Evolutionary conservation across 2,888 invertebrate genomes (phyloP).

Genomic region (Tortrix viridana): DNA sequence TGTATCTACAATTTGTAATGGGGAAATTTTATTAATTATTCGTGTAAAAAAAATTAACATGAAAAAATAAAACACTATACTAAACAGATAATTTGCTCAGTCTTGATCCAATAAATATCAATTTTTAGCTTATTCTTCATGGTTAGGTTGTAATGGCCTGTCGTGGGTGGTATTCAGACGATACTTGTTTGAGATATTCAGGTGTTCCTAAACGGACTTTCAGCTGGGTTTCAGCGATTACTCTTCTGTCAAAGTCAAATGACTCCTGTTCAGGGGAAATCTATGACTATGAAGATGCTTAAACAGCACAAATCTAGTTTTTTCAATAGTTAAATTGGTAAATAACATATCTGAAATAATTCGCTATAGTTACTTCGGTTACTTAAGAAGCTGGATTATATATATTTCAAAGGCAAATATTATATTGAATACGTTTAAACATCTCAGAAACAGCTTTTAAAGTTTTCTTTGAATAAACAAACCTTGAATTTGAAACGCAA

Average conservation of each 20-base stretch:
- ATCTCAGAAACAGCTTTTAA: neutral
- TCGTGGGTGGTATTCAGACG: too few species aligned
- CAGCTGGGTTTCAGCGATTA: neutral
- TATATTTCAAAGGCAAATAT: too few species aligned
- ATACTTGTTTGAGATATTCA: neutral
- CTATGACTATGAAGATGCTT: slow-evolving; percentile 20
- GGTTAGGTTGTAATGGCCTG: too few species aligned
- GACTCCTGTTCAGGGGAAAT: slow-evolving; percentile 9
- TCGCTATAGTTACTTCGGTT: too few species aligned
- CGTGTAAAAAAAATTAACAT: too few species aligned
- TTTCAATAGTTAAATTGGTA: neutral
- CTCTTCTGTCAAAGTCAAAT: slow-evolving; percentile 10
- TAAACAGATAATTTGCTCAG: too few species aligned
- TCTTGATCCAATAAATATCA: too few species aligned
- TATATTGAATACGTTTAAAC: too few species aligned
- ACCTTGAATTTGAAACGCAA: slow-evolving; percentile 51
- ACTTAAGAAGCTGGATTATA: neutral
- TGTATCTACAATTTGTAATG: neutral
- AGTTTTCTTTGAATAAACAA: slow-evolving; percentile 49
- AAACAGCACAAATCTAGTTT: neutral
- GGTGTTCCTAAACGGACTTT: slow-evolving; percentile 3
- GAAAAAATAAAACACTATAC: too few species aligned
- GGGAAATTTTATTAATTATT: too few species aligned
- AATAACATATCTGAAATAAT: neutral
- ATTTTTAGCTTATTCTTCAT: too few species aligned